Conservation (phyloP, 2,797 vertebrate genomes). For the Tapirus indicus region DNA sequence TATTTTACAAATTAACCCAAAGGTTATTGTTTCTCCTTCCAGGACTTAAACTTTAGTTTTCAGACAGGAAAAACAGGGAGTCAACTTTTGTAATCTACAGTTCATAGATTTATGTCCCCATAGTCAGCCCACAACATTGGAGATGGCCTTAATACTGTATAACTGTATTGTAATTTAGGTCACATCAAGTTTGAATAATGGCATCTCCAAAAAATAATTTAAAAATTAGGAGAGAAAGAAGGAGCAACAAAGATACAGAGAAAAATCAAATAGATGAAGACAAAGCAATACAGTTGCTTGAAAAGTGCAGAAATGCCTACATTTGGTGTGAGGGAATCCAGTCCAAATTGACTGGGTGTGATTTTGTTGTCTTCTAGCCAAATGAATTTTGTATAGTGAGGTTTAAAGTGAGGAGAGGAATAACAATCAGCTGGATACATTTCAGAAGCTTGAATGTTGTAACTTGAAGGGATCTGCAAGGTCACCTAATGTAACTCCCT, state of each 20-base stretch:
- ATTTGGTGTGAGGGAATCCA: slow-evolving; percentile 16
- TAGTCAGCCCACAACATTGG: neutral
- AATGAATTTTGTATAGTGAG: slow-evolving; percentile 57
- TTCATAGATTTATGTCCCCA: slow-evolving; percentile 35
- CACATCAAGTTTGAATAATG: slow-evolving; percentile 26
- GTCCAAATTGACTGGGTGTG: slow-evolving; percentile 25
- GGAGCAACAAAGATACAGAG: neutral
- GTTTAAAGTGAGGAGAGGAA: slow-evolving; percentile 30
- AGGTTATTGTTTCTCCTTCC: neutral
- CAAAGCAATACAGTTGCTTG: neutral
- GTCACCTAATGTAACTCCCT: slow-evolving; percentile 55
- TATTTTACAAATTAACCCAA: slow-evolving; percentile 23
- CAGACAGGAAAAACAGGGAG: neutral
- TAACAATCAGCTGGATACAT: slow-evolving; percentile 65
- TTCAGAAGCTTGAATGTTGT: slow-evolving; percentile 48
- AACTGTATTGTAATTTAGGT: slow-evolving; percentile 13
- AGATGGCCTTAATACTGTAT: neutral
- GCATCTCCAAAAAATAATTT: slow-evolving; percentile 33
- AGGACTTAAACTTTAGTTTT: slow-evolving; percentile 46
- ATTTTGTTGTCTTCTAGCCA: slow-evolving; percentile 58
- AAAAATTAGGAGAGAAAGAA: slow-evolving; percentile 6
- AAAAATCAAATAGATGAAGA: slow-evolving; percentile 54
- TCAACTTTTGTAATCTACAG: slow-evolving; percentile 12
- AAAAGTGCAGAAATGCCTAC: neutral
- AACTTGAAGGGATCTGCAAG: slow-evolving; percentile 49